These are phyloP conservation scores for Aporrectodea caliginosa DNA, from an alignment of 1,140 invertebrate genomes.

Conservation along the genomic window DNA sequence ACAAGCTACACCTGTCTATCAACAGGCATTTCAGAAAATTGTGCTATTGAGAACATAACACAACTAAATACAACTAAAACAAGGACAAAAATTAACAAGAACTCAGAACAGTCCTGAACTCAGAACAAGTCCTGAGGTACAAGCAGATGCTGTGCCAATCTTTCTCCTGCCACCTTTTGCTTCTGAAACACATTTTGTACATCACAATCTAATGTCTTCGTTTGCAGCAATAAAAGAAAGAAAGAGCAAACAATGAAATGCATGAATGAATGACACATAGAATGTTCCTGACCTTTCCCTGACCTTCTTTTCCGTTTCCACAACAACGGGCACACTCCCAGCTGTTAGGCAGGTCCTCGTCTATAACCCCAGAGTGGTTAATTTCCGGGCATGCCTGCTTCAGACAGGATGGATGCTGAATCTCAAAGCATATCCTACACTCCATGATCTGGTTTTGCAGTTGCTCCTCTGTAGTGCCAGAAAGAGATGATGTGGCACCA, in stretches of 20 bases:
- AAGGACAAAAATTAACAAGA: too few species aligned
- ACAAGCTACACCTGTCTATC: too few species aligned
- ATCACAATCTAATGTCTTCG: not conserved
- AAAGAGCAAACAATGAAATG: not conserved
- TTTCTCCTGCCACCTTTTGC: not conserved
- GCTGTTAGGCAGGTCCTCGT: constrained; percentile 91
- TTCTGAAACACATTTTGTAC: not conserved
- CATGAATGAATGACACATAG: not conserved
- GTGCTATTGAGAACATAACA: too few species aligned
- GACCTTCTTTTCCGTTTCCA: constrained; percentile 49
- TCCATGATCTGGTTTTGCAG: constrained; percentile 60
- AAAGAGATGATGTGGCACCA: not conserved
- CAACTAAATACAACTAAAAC: too few species aligned
- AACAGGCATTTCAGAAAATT: too few species aligned
- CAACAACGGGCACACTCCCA: constrained; percentile 92
- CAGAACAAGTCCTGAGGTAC: too few species aligned
- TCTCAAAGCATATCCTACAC: constrained; percentile 87
- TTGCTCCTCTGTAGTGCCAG: not conserved
- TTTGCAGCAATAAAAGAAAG: not conserved
- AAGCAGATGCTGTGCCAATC: too few species aligned
- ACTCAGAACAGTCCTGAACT: too few species aligned
- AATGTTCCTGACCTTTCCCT: constrained; percentile 19
- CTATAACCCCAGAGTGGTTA: constrained; percentile 65
- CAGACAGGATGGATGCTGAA: constrained; percentile 78
- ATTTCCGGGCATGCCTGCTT: constrained; percentile 40